Evolutionary conservation across 2,888 invertebrate species (phyloP), one percentile per base, ranked within the genome.

Genomic region (Leptogaster cylindrica): DNA sequence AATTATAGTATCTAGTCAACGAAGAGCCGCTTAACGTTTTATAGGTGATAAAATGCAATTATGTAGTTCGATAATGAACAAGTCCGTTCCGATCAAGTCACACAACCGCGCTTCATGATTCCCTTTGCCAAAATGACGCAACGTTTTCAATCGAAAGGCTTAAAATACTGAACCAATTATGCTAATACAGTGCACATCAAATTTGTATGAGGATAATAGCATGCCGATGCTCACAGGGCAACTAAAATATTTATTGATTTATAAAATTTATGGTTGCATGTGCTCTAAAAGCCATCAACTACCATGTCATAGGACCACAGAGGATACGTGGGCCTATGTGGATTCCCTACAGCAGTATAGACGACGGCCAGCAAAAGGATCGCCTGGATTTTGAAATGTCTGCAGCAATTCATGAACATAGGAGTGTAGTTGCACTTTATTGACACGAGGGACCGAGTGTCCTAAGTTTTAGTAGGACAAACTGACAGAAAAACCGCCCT

Each of bases 231-330:
- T 51, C 52, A 14, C 10, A 36, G 65, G 25, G 31, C 51, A 12
- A 36, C 65, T 65, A 65, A 65, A 65, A 41, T 65, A 65, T 65
- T 65, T 65, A 65, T 65, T 65, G 65, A 65, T 65, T 65, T 65
- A 65, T 65, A 65, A 65, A 65, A 65, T 65, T 65, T 65, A 65
- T 51, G 65, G 50, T 28, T 61, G 44, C 44, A 61, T 44, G 61
- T 61, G 61, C 61, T 61, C 61, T 61, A 61, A 61, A 61, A 61
- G 61, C 61, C 61, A 44, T 61, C 61, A 61, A 61, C 44, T 44
- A 44, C 61, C 44, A 44, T 61, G 61, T 44, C 61, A 44, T 14
- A 28, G 61, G 61, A 12, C 44, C 61, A 28, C 28, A 27, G 61
- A 61, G 61, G 25, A 18, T 48, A 48, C n/a, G n/a, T 10, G 28